phyloP scores from a whole-genome alignment of 2,797 vertebrate genomes.

The Capromys pilorides region DNA sequence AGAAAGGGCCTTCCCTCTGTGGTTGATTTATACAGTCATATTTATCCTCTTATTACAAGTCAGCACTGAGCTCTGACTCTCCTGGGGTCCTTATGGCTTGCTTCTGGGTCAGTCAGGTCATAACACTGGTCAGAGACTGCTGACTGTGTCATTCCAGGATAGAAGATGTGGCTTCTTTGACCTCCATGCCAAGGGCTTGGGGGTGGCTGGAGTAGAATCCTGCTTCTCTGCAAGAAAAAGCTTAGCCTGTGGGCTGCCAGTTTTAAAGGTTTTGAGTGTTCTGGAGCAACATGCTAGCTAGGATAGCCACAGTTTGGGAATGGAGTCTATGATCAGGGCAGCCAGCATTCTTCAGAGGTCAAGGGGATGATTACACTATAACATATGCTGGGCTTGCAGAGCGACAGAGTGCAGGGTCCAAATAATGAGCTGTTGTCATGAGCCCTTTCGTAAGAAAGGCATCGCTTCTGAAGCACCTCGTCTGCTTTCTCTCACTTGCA shows the following conservation, averaged over 20 bases:
- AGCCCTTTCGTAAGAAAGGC: neutral
- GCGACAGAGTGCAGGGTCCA: neutral
- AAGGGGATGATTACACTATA: neutral
- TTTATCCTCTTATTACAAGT: conserved; percentile 69
- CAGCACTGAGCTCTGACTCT: conserved; percentile 18
- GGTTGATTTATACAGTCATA: conserved; percentile 60
- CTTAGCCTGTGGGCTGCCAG: neutral
- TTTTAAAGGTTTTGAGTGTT: conserved; percentile 21
- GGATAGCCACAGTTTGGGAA: neutral
- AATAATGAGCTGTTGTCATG: neutral
- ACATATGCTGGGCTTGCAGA: neutral
- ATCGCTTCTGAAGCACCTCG: neutral
- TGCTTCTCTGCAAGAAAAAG: conserved; percentile 2
- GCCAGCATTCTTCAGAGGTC: neutral
- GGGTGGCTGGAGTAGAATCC: neutral
- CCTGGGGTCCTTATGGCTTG: neutral
- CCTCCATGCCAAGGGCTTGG: neutral
- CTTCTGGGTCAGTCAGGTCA: conserved; percentile 25
- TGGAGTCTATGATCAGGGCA: neutral
- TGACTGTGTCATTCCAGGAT: conserved; percentile 58
- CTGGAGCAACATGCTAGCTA: neutral
- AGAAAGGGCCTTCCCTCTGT: conserved; percentile 56
- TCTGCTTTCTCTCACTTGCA: neutral
- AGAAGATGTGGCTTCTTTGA: neutral
- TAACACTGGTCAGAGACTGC: conserved; percentile 48